These are phyloP conservation scores for Cepaea hortensis DNA, from an alignment of 2,888 invertebrate genomes.

Conservation along the genomic window DNA sequence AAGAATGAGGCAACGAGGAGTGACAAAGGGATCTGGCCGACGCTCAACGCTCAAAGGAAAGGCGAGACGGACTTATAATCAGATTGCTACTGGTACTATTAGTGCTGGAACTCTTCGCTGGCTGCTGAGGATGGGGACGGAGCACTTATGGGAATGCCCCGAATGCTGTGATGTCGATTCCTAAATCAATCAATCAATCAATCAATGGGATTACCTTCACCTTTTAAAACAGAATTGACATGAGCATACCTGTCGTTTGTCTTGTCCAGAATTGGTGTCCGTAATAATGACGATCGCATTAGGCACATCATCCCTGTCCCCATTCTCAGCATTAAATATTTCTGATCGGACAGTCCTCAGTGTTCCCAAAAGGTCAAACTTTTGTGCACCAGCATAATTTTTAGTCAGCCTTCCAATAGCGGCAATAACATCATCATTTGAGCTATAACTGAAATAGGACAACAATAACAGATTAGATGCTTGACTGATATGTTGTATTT, in stretches of 20 bases:
- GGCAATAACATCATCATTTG: background rate
- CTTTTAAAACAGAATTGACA: background rate
- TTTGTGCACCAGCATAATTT: constrained; percentile 10
- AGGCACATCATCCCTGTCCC: constrained; percentile 59
- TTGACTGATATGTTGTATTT: too few relatives aligned
- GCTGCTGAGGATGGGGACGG: too few relatives aligned
- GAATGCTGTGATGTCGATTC: too few relatives aligned
- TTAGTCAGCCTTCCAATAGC: background rate
- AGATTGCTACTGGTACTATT: too few relatives aligned
- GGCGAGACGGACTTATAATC: too few relatives aligned
- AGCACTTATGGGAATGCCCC: too few relatives aligned
- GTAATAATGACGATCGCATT: constrained; percentile 64
- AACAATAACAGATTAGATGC: background rate
- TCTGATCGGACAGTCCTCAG: constrained; percentile 25
- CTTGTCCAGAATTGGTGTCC: constrained; percentile 56
- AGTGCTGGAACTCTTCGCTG: too few relatives aligned
- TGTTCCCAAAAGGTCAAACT: background rate
- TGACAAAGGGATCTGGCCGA: too few relatives aligned
- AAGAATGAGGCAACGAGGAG: too few relatives aligned
- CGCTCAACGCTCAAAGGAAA: too few relatives aligned
- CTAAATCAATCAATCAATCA: too few relatives aligned
- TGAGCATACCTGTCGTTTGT: constrained; percentile 9
- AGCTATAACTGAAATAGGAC: background rate
- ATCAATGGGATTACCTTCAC: background rate
- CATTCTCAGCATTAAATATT: constrained; percentile 53